These are phyloP conservation scores for Hippopotamus amphibius DNA, from an alignment of 2,113 vertebrate genomes.

Conservation along the genomic window DNA sequence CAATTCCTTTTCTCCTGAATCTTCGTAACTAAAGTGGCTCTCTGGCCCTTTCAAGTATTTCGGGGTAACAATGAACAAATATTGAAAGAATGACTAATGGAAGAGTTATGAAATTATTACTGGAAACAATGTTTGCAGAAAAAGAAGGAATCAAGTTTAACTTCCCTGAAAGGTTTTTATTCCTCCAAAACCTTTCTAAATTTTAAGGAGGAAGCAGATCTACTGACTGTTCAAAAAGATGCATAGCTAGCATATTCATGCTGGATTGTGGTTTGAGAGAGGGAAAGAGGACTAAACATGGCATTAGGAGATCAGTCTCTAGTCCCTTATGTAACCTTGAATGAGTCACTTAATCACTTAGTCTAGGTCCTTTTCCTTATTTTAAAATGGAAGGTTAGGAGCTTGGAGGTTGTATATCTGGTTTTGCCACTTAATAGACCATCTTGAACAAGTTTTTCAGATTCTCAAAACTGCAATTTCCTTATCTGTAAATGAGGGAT, in stretches of 20 bases:
- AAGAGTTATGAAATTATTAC: not conserved
- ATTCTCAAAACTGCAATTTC: not conserved
- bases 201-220: not conserved
- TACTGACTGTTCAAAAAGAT: not conserved
- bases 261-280: not conserved
- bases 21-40: not conserved
- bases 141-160: not conserved
- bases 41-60: not conserved
- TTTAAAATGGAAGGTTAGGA: not conserved
- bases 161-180: not conserved
- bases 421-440: not conserved
- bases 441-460: not conserved
- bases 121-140: not conserved
- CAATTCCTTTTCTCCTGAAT: not conserved
- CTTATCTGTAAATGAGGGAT: not conserved
- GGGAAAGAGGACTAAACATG: not conserved
- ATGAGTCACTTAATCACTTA: not conserved
- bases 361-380: not conserved
- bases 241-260: accelerated
- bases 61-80: not conserved
- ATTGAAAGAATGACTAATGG: not conserved
- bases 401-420: not conserved
- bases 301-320: not conserved
- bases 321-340: not conserved
- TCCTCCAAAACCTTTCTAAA: not conserved